These are phyloP conservation scores for Selene dorsalis DNA, from an alignment of 2,797 vertebrate genomes.

Conservation along the genomic window DNA sequence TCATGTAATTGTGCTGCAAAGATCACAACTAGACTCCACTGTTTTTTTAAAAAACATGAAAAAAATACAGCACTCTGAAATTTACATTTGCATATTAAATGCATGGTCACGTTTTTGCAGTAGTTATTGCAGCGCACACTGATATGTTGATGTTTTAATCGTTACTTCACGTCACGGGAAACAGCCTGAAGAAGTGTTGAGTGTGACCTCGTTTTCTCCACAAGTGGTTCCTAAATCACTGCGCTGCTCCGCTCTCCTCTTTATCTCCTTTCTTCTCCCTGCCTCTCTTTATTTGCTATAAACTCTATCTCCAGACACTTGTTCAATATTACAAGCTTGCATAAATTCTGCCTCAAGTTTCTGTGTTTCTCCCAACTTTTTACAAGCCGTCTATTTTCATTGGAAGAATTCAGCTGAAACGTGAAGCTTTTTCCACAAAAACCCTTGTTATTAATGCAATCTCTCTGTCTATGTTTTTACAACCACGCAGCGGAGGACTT, in stretches of 20 bases:
- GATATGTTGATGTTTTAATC: background rate
- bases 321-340: conserved; percentile 55
- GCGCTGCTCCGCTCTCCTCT: conserved; percentile 35
- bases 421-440: conserved; percentile 34
- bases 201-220: conserved; percentile 52
- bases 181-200: conserved; percentile 26
- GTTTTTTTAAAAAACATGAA: too few relatives aligned
- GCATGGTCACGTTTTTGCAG: background rate
- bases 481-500: conserved; percentile 13
- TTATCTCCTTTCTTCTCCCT: conserved; percentile 31
- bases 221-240: conserved; percentile 58
- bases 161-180: conserved; percentile 18
- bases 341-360: conserved; percentile 59
- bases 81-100: background rate
- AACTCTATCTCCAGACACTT: conserved; percentile 61
- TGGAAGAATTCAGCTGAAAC: conserved; percentile 33
- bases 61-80: background rate
- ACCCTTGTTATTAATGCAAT: conserved; percentile 14
- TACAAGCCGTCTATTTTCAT: conserved; percentile 51
- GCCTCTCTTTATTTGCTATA: conserved; percentile 54
- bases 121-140: background rate
- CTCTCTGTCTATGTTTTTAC: conserved; percentile 21
- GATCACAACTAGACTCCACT: background rate
- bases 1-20: background rate
- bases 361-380: conserved; percentile 36